Evolutionary conservation across 1,140 invertebrate species (phyloP).

Genomic region (Berghia stephanieae): DNA sequence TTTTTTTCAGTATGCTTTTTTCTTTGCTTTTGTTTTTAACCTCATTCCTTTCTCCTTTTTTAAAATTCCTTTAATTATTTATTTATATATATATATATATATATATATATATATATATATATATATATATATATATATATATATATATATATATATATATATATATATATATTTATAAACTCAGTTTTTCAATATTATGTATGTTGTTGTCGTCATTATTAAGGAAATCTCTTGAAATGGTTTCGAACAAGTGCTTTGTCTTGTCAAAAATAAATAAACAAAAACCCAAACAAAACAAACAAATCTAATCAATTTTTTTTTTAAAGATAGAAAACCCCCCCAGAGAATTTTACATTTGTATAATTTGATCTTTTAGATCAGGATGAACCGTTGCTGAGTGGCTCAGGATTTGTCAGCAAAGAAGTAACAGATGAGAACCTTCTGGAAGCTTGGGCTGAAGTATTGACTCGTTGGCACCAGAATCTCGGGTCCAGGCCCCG

Average conservation of each 20-base stretch:
- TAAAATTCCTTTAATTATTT: no score
- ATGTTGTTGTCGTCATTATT: no score
- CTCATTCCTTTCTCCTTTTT: no score
- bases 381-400: constrained; percentile 95
- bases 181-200: no score
- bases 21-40: no score
- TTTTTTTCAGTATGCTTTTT: no score
- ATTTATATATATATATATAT: no score
- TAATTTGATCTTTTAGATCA: constrained; percentile 70
- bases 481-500: constrained; percentile 60
- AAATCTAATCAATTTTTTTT: neutral
- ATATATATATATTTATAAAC: no score
- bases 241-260: neutral
- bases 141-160: no score
- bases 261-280: neutral
- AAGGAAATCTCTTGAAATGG: no score
- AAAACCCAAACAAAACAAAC: neutral
- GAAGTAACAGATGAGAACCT: constrained; percentile 93
- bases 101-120: no score
- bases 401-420: constrained; percentile 94
- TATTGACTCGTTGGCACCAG: constrained; percentile 80
- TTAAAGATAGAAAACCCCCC: neutral
- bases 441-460: constrained; percentile 91
- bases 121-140: no score
- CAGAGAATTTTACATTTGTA: neutral